Conservation (phyloP, 2,888 invertebrate species). For the Linnaemya vulpina region DNA sequence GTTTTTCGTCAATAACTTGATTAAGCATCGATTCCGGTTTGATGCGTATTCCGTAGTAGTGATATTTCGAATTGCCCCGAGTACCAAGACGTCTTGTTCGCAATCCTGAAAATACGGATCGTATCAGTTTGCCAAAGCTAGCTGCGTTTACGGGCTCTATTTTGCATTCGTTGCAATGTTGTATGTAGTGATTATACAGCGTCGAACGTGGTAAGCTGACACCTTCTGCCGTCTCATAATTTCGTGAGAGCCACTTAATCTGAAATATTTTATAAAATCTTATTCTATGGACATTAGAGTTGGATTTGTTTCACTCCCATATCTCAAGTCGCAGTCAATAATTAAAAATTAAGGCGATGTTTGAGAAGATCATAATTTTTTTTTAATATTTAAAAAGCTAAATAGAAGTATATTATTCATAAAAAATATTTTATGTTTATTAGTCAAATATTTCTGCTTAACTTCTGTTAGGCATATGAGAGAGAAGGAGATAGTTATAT, state of each 20-base stretch:
- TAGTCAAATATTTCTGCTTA: too few species aligned
- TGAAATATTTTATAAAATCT: conserved; percentile 76
- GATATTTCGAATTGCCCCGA: conserved; percentile 98
- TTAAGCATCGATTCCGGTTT: conserved; percentile 92
- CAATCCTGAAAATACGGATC: conserved; percentile 98
- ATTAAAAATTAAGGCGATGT: too few species aligned
- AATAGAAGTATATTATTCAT: too few species aligned
- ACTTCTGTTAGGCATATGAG: too few species aligned
- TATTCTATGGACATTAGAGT: too few species aligned
- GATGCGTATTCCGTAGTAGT: conserved; percentile 99
- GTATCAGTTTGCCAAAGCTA: conserved; percentile 99
- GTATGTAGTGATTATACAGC: conserved; percentile 97
- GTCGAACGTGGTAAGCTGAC: conserved; percentile 97
- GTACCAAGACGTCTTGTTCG: conserved; percentile 97
- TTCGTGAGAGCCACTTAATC: conserved; percentile 98
- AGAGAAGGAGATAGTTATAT: too few species aligned
- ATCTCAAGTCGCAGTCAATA: too few species aligned
- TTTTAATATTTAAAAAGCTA: too few species aligned
- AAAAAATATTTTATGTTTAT: too few species aligned
- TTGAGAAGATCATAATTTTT: too few species aligned
- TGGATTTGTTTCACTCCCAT: too few species aligned
- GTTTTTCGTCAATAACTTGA: conserved; percentile 84
- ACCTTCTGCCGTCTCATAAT: conserved; percentile 98
- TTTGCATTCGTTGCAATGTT: conserved; percentile 96
- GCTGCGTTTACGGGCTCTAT: conserved; percentile 99